phyloP scores from a whole-genome alignment of 2,888 invertebrate genomes.

The Rotaria sp. region DNA sequence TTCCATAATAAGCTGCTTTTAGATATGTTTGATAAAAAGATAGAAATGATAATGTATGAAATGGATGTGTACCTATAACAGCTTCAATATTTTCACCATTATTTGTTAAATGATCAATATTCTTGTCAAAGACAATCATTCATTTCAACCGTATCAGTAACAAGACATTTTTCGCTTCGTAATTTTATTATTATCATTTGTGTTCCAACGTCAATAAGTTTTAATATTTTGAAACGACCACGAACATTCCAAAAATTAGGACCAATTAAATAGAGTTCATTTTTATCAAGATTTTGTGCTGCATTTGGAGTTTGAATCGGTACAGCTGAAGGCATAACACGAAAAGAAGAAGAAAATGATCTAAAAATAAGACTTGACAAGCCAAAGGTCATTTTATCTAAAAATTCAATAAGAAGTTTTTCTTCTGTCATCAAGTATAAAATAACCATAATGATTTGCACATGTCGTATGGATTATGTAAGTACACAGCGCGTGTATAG shows the following conservation, averaged over 20 bases:
- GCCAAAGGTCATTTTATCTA: background rate
- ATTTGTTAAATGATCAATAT: slow-evolving; percentile 8
- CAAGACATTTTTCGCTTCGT: background rate
- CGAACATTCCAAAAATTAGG: slow-evolving; percentile 5
- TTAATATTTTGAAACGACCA: background rate
- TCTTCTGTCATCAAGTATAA: too few species aligned
- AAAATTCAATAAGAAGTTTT: background rate
- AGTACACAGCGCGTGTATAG: background rate
- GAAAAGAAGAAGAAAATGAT: background rate
- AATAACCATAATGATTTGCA: background rate
- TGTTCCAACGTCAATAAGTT: slow-evolving; percentile 8
- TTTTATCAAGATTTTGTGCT: background rate
- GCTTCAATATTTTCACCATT: slow-evolving; percentile 16
- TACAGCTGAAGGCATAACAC: background rate
- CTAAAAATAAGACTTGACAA: slow-evolving; percentile 1
- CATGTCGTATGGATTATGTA: background rate
- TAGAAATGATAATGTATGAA: background rate
- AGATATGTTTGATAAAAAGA: background rate
- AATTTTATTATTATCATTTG: slow-evolving; percentile 5
- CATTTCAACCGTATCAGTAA: slow-evolving; percentile 6
- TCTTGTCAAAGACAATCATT: background rate
- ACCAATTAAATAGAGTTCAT: slow-evolving; percentile 10
- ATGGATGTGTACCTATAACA: slow-evolving; percentile 25
- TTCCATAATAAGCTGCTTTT: background rate
- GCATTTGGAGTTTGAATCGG: background rate